Conservation (phyloP, 1,140 invertebrate genomes). For the Lethrus apterus region DNA sequence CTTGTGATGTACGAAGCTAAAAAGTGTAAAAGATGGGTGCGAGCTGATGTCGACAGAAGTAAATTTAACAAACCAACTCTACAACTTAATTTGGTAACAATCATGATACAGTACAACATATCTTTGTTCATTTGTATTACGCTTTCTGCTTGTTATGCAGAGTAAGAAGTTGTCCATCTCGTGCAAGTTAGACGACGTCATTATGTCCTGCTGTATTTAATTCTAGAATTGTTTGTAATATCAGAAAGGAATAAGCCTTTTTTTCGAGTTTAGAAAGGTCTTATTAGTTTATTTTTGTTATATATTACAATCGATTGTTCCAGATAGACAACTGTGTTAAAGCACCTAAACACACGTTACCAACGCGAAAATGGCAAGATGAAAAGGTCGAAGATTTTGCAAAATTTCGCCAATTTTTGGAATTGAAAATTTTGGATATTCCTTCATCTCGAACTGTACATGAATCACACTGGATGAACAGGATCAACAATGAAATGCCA, state of each 20-base stretch:
- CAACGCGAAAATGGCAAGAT: slow-evolving; percentile 37
- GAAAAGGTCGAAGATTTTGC: slow-evolving; percentile 37
- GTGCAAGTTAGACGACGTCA: too few relatives aligned
- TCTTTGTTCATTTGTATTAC: slow-evolving; percentile 9
- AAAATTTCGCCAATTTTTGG: slow-evolving; percentile 29
- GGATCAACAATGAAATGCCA: slow-evolving; percentile 17
- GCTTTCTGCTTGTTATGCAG: too few relatives aligned
- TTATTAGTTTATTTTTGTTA: slow-evolving; percentile 2
- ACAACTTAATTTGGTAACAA: slow-evolving; percentile 24
- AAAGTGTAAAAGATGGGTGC: slow-evolving; percentile 29
- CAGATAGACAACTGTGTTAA: slow-evolving; percentile 22
- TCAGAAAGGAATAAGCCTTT: too few relatives aligned
- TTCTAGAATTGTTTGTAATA: too few relatives aligned
- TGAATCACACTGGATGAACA: slow-evolving; percentile 3
- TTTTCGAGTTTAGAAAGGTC: neutral
- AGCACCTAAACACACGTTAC: slow-evolving; percentile 30
- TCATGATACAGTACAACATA: slow-evolving; percentile 1
- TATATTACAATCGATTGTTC: slow-evolving; percentile 12
- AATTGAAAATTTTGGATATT: slow-evolving; percentile 18
- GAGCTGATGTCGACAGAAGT: slow-evolving; percentile 25
- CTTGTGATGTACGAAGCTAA: slow-evolving; percentile 37
- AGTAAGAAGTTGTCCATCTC: too few relatives aligned
- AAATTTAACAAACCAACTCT: slow-evolving; percentile 30
- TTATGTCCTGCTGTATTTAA: too few relatives aligned
- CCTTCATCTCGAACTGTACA: slow-evolving; percentile 4